Conservation (phyloP, 2,888 invertebrate genomes). For the Trichopoda pennipes region DNA sequence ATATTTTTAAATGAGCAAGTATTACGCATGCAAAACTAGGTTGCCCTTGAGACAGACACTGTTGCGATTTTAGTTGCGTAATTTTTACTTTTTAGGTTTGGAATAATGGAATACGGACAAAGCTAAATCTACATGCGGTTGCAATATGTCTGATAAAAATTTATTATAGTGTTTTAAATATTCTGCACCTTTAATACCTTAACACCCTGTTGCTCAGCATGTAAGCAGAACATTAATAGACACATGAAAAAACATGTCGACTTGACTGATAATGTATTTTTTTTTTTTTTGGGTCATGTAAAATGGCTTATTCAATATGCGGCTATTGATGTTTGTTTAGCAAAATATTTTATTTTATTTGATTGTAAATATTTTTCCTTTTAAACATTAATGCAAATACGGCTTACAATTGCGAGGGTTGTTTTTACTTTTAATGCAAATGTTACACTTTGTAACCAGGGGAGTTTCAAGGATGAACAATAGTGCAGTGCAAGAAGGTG, state of each 20-base stretch:
- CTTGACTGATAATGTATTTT: constrained; percentile 11
- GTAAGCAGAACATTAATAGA: background rate
- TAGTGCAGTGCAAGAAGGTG: constrained; percentile 27
- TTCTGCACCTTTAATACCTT: background rate
- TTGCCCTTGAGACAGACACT: too few relatives aligned
- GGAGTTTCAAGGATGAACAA: background rate
- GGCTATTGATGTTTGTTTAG: constrained; percentile 64
- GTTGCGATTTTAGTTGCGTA: too few relatives aligned
- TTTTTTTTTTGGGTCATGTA: constrained; percentile 26
- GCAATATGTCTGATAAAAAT: too few relatives aligned
- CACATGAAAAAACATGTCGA: constrained; percentile 41
- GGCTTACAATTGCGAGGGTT: constrained; percentile 48
- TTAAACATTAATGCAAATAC: constrained; percentile 39
- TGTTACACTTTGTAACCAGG: constrained; percentile 10
- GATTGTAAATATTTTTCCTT: constrained; percentile 40
- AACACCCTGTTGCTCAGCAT: background rate
- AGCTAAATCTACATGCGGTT: too few relatives aligned
- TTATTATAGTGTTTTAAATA: background rate
- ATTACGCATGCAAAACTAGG: too few relatives aligned
- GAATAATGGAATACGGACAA: too few relatives aligned
- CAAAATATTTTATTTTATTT: constrained; percentile 47
- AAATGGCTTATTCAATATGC: constrained; percentile 59
- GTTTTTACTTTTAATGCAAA: constrained; percentile 42
- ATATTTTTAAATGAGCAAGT: too few relatives aligned
- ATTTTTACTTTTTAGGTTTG: too few relatives aligned